Evolutionary conservation across 2,888 invertebrate species (phyloP).

Genomic region (Platycnemis pennipes): DNA sequence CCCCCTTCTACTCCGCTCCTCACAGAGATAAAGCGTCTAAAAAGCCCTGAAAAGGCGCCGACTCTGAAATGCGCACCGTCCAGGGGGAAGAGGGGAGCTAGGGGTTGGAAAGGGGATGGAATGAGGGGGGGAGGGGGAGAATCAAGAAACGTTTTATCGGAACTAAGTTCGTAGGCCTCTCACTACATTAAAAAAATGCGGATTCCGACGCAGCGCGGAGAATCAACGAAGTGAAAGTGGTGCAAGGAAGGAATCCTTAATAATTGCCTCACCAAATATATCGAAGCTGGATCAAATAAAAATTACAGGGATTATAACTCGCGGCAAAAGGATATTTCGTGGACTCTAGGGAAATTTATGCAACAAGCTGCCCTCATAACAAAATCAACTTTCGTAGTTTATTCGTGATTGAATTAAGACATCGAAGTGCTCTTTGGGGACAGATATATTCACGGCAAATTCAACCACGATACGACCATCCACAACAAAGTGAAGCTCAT

Average conservation of each 20-base stretch:
- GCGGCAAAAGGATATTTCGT: too few relatives aligned
- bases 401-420: too few relatives aligned
- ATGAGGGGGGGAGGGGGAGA: neutral
- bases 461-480: too few relatives aligned
- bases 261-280: neutral
- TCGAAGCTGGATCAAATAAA: neutral
- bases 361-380: too few relatives aligned
- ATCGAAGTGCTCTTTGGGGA: too few relatives aligned
- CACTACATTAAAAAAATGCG: neutral
- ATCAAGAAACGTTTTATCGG: neutral
- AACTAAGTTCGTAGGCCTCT: neutral
- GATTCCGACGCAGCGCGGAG: constrained; percentile 1
- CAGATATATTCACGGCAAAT: too few relatives aligned
- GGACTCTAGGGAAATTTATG: too few relatives aligned
- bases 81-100: neutral
- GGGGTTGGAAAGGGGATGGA: neutral
- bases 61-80: neutral
- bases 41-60: constrained; percentile 61
- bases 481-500: too few relatives aligned
- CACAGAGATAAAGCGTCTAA: neutral
- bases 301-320: too few relatives aligned
- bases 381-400: too few relatives aligned
- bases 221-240: neutral
- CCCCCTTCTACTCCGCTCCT: neutral
- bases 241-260: neutral